Percentiles rank a stretch among this genome's conserved stretches.
Evolutionary conservation across 2,888 invertebrate species (phyloP).

Genomic region (Seladonia tumulorum): DNA sequence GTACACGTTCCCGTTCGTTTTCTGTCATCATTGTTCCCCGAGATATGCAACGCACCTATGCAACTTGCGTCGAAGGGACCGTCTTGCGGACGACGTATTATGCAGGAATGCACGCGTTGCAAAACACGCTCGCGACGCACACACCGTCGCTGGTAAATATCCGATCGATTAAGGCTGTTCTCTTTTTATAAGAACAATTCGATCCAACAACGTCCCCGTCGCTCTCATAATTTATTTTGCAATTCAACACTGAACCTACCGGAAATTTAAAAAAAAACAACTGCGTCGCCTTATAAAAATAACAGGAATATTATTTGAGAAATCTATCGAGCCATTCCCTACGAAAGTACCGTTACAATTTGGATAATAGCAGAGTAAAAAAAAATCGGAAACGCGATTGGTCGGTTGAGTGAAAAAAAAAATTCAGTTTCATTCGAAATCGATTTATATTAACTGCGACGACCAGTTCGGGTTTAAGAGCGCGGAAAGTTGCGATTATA

Average conservation of each 20-base stretch:
- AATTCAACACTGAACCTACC: too few species aligned
- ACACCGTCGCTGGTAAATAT: not conserved
- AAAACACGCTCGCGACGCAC: not conserved
- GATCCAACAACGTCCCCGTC: not conserved
- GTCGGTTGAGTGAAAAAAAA: not conserved
- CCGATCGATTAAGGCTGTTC: not conserved
- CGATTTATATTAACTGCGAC: not conserved
- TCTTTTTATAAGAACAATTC: not conserved
- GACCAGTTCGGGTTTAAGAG: not conserved
- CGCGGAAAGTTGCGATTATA: not conserved
- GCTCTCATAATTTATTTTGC: not conserved
- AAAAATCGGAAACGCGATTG: not conserved
- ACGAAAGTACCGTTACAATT: not conserved
- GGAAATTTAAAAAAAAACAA: too few species aligned
- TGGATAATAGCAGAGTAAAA: not conserved
- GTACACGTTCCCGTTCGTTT: not conserved
- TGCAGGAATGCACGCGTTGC: slow-evolving; percentile 9
- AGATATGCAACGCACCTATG: not conserved
- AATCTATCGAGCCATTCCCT: too few species aligned
- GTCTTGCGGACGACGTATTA: not conserved
- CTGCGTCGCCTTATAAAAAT: too few species aligned
- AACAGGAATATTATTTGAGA: too few species aligned
- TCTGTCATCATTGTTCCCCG: slow-evolving; percentile 1
- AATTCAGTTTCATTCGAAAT: not conserved
- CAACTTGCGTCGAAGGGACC: not conserved